These are phyloP conservation scores for Peromyscus californicus DNA, from an alignment of 2,113 vertebrate genomes.

Conservation along the genomic window DNA sequence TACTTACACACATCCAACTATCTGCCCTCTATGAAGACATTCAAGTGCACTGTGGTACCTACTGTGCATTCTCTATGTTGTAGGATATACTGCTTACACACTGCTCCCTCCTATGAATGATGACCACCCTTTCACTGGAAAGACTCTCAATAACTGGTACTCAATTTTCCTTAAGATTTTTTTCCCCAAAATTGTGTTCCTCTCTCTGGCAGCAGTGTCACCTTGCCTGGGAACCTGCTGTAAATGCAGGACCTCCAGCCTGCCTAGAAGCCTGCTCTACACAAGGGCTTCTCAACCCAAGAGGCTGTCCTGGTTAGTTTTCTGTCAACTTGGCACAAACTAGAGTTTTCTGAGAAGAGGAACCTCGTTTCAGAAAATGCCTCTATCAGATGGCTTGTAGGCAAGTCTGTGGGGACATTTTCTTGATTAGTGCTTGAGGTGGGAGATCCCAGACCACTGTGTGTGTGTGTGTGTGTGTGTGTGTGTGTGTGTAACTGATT, in stretches of 20 bases:
- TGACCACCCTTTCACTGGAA: neutral
- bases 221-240: neutral
- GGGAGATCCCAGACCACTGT: neutral
- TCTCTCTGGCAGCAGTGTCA: neutral
- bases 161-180: conserved; percentile 38
- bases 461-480: too few species aligned
- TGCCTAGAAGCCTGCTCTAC: neutral
- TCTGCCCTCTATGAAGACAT: neutral
- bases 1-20: neutral
- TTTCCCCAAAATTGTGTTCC: neutral
- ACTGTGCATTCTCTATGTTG: neutral
- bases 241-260: neutral
- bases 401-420: neutral
- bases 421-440: neutral
- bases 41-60: neutral
- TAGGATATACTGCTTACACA: neutral
- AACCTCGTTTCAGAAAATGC: neutral
- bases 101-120: neutral
- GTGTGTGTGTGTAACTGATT: too few species aligned
- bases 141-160: neutral
- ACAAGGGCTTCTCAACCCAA: neutral
- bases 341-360: neutral
- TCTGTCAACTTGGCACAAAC: neutral
- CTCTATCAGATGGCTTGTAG: neutral
- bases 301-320: neutral